A percentile compares a stretch with the other conserved stretches of the same genome.
Conservation (phyloP, 2,113 vertebrate genomes). For the Myanophis thanlyinensis region DNA sequence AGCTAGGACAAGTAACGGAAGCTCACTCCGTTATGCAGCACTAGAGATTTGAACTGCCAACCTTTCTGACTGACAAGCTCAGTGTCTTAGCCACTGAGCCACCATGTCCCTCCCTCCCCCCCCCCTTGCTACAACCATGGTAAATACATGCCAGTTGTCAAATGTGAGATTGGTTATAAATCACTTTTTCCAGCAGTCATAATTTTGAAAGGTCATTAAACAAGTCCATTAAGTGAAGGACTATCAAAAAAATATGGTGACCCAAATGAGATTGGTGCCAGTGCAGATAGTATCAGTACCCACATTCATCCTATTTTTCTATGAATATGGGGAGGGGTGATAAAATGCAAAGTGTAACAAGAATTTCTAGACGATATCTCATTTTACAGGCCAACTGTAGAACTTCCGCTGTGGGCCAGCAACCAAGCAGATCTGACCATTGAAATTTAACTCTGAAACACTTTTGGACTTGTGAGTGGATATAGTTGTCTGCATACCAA, state of each 20-base stretch:
- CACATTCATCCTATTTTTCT: not conserved
- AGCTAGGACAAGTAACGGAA: too few relatives aligned
- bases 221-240: not conserved
- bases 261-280: not conserved
- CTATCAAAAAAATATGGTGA: not conserved
- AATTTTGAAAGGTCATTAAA: not conserved
- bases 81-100: too few relatives aligned
- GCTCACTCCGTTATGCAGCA: too few relatives aligned
- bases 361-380: not conserved
- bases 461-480: not conserved
- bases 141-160: not conserved
- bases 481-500: not conserved
- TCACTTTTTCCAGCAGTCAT: not conserved
- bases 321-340: not conserved
- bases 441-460: not conserved
- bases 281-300: not conserved
- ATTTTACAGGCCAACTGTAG: not conserved
- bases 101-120: too few relatives aligned
- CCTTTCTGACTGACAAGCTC: too few relatives aligned
- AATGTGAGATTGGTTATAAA: not conserved
- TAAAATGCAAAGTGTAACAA: not conserved
- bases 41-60: too few relatives aligned
- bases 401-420: not conserved
- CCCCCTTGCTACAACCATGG: not conserved
- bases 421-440: not conserved